Evolutionary conservation across 1,140 invertebrate species (phyloP), one percentile per base, ranked within the genome.

Genomic region (Macrosteles quadrilineatus): DNA sequence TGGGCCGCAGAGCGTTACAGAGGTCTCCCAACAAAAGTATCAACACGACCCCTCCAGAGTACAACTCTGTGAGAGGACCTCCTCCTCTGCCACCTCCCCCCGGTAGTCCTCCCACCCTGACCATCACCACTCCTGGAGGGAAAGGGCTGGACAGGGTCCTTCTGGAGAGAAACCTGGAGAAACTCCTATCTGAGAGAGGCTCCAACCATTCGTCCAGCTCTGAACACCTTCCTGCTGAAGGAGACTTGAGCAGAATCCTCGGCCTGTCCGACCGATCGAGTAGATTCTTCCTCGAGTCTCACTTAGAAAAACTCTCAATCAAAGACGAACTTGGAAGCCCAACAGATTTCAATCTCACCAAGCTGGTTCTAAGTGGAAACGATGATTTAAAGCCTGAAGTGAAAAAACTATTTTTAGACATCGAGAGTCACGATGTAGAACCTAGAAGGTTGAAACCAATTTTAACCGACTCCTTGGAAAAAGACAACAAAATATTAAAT

Each of bases 161-260:
- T 4, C 78, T 87, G 0, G 86, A 88, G 72, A 79, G 85, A 69
- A 87, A 88, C 74, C 80, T 87, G 30, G 85, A 87, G 73, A 80
- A 83, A 72, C 76, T 87, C 14, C 75, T 85, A 21, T 70, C 75
- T 30, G 77, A 80, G 65, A 74, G 76, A 68, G 59, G 59, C 17
- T 69, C 68, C 1, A 69, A 69, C 27, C 68, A 69, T 29, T 69
- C 68, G 9, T 43, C 57, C 0, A 69, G 53, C 30, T 69, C 68
- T 14, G 68, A 69, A 27, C 63, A 66, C 45, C 40, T 66, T 66
- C 23, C 31, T 21, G 1, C 14, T 19, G 63, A 66, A 14, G 32
- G 63, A 32, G 63, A 43, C 27, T 14, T 66, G 4, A 29, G 27
- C 9, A 23, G 63, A 43, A 43, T 66, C n/a, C 23, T 66, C 9